phyloP scores from a whole-genome alignment of 2,797 vertebrate species.

The Rousettus madagascariensis region DNA sequence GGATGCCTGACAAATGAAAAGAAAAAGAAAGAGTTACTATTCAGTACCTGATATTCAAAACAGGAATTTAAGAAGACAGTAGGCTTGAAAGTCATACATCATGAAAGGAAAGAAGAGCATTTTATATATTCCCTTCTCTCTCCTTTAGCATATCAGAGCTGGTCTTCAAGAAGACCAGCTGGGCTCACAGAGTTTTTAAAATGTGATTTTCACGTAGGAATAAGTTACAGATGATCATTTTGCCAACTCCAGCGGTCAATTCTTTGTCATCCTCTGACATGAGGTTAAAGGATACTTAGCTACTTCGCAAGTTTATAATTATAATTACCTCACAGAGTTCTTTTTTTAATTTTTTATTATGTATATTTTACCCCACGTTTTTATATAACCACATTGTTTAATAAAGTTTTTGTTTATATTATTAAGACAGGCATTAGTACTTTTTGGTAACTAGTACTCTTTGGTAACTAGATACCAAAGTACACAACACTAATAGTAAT shows the following conservation, averaged over 20 bases:
- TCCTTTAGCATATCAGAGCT: background rate
- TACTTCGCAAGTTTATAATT: background rate
- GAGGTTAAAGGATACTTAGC: background rate
- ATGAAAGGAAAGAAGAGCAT: background rate
- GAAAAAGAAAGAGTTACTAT: background rate
- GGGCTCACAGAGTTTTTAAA: background rate
- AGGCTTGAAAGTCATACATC: background rate
- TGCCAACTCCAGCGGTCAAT: background rate
- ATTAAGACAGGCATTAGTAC: background rate
- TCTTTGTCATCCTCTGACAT: background rate
- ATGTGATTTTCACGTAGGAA: background rate
- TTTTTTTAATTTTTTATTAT: background rate
- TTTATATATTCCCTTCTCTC: background rate
- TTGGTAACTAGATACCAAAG: background rate
- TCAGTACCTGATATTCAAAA: background rate
- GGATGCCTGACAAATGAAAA: background rate
- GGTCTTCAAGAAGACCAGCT: background rate
- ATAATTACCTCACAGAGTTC: background rate
- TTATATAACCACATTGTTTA: background rate
- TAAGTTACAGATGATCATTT: background rate
- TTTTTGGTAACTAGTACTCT: background rate
- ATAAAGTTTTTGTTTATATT: background rate
- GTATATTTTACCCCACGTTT: background rate
- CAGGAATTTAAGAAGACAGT: background rate
- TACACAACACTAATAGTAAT: background rate